Evolutionary conservation across 2,888 invertebrate genomes (phyloP).

Genomic region (Trachelus troglodyta): DNA sequence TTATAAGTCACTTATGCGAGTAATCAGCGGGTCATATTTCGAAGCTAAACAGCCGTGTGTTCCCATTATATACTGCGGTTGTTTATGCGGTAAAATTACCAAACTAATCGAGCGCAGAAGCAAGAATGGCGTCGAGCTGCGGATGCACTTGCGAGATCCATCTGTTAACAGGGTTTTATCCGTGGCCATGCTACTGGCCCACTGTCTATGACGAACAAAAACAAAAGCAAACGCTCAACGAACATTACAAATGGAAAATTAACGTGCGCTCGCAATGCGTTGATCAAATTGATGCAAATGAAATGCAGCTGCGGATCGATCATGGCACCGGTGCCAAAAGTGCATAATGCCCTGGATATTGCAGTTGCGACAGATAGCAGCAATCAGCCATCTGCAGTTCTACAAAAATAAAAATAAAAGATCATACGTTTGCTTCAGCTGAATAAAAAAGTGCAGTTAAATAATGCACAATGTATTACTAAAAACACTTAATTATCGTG

Average conservation of each 20-base stretch:
- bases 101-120: slow-evolving; percentile 34
- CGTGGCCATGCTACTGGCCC: not conserved
- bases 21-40: not conserved
- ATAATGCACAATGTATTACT: too few relatives aligned
- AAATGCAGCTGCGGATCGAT: not conserved
- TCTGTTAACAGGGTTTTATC: not conserved
- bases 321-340: not conserved
- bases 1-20: too few relatives aligned
- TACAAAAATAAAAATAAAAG: not conserved
- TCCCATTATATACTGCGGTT: slow-evolving; percentile 27
- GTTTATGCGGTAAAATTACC: slow-evolving; percentile 37
- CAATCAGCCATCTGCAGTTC: not conserved
- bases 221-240: not conserved
- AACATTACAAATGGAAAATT: not conserved
- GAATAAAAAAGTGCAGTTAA: too few relatives aligned
- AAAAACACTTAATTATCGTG: too few relatives aligned
- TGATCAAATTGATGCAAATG: not conserved
- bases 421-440: not conserved
- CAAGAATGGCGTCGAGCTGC: not conserved
- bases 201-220: not conserved
- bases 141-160: not conserved
- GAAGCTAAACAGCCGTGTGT: not conserved
- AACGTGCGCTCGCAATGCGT: not conserved
- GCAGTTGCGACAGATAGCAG: not conserved
- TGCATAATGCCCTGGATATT: not conserved